phyloP scores from a whole-genome alignment of 2,797 vertebrate genomes.

The Antrozous pallidus region DNA sequence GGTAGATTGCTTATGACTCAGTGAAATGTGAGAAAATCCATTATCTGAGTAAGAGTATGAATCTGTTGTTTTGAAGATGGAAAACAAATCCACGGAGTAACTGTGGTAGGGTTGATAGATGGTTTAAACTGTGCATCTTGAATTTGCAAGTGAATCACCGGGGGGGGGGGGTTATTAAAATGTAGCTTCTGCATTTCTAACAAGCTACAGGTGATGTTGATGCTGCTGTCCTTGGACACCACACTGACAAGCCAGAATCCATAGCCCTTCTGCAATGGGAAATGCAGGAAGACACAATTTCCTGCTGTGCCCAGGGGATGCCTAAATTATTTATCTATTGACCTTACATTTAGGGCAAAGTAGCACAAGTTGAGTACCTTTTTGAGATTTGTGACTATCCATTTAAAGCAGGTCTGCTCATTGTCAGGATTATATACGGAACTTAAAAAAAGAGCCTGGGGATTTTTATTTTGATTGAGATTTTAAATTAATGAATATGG shows the following conservation, averaged over 20 bases:
- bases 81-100: background rate
- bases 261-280: background rate
- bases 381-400: background rate
- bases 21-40: background rate
- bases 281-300: background rate
- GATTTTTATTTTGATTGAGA: background rate
- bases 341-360: background rate
- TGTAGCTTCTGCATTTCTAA: background rate
- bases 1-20: background rate
- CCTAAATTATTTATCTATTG: background rate
- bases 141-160: background rate
- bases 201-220: accelerated
- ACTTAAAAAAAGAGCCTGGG: background rate
- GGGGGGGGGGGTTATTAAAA: background rate
- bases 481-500: background rate
- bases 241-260: too few relatives aligned
- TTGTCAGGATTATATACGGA: background rate
- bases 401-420: background rate
- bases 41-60: background rate
- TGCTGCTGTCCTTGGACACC: background rate
- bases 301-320: background rate
- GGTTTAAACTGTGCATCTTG: background rate
- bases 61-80: background rate
- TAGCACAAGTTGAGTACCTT: background rate
- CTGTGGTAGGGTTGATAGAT: too few relatives aligned